Evolutionary conservation across 1,140 invertebrate species (phyloP), one percentile per base, ranked within the genome.

Genomic region (Pseudomyrmex sp.): DNA sequence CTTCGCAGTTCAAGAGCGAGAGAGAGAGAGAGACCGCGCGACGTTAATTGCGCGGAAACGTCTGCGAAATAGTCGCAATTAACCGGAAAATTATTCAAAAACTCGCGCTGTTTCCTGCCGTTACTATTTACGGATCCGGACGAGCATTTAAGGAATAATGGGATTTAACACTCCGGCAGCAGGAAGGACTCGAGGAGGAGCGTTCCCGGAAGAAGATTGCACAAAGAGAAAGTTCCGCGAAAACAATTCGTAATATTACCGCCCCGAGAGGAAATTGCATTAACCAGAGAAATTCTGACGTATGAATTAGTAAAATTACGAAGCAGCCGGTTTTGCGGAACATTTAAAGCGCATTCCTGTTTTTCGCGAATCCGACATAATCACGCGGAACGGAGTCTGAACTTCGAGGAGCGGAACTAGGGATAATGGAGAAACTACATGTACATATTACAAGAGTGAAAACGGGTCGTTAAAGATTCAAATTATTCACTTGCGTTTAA

Each of bases 301-400:
- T 86, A 87, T 86, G 84, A 87, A 87, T 87, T 72, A 85, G 77
- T 82, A 83, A 87, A 83, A 87, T 74, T 83, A 52, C 65, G 52
- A 65, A 35, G 50, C 74, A 86, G 66, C 48, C 63, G 77, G 82
- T 87, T 70, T 65, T 56, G 18, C 20, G 35, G 35, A 35, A 35
- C 35, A 35, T 35, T 35, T 83, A 54, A 70, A 54, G 15, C 74
- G 70, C 59, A 56, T 76, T 83, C 75, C 75, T 73, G 82, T 65
- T 35, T 35, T 35, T 68, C 56, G 23, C 23, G 23, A 59, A 50
- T 80, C 76, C 72, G 54, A 61, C 76, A 44, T 44, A 50, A 72
- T 80, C 66, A 23, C 54, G 20, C 26, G 20, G 44, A 7, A 35
- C 20, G 18, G 15, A 48, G 20, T 12, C 76, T 59, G 44, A 72